Evolutionary conservation across 2,797 vertebrate species (phyloP), one percentile per base, ranked within the genome.

Genomic region (Sebastes flavidus): DNA sequence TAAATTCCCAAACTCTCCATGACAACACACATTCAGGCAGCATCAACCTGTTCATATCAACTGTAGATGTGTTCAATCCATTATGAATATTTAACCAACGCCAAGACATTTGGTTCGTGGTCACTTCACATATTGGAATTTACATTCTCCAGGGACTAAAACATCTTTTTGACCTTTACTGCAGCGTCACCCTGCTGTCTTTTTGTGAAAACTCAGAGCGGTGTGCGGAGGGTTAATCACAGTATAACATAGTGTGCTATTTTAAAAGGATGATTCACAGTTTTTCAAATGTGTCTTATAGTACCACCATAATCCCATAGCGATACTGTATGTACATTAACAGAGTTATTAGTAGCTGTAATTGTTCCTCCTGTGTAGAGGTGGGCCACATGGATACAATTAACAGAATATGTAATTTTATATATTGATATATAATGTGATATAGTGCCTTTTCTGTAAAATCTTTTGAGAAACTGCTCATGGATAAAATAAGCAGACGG

Each of bases 51-150:
- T 18, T 52, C 18, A 52, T 52, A 52, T 42, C 24, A n/a, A n/a
- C 27, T 42, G 65, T 32, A 55, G 4, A 46, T 34, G 69, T 78
- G 49, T 34, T 82, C 55, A 58, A 29, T 24, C 25, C 13, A 27
- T 38, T 30, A 68, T 75, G 56, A 77, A 80, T 74, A 78, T 72
- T 61, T 49, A 72, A 75, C 20, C 38, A 71, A 54, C 46, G 27
- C 42, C n/a, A 38, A 68, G 52, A 75, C 58, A 70, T 69, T 75
- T 75, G 55, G 9, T 60, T 74, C 25, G 12, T 8, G 3, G 16
- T 36, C 30, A 12, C 63, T 63, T 72, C 67, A 70, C 42, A 32
- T 80, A 30, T 42, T 52, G 12, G 27, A 61, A 65, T 72, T 60
- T 16, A 42, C 61, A 67, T 71, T 80, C 78, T 65, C 65, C 49